Evolutionary conservation across 2,888 invertebrate genomes (phyloP).

Genomic region (Nemotelus pantherinus): DNA sequence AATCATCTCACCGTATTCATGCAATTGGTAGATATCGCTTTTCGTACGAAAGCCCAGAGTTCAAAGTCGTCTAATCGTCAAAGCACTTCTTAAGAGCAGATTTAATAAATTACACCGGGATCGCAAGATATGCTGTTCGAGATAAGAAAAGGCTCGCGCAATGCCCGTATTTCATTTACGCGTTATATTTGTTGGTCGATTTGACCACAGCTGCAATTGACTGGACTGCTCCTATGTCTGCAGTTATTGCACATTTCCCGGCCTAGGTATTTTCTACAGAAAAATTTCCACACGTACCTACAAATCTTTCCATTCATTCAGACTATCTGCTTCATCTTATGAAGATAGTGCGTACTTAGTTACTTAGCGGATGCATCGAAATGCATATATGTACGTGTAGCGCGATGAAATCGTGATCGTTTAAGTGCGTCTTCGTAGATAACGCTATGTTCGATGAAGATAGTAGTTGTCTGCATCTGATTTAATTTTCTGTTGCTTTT

Average conservation of each 20-base stretch:
- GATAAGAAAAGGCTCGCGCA: slow-evolving; percentile 15
- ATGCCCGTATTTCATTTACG: slow-evolving; percentile 34
- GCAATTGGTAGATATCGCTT: too few relatives aligned
- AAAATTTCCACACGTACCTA: slow-evolving; percentile 25
- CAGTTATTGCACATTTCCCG: slow-evolving; percentile 11
- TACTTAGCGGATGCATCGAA: too few relatives aligned
- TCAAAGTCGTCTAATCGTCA: too few relatives aligned
- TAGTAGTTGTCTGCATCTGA: background rate
- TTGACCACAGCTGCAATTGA: background rate
- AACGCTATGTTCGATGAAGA: slow-evolving; percentile 26
- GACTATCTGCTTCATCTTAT: slow-evolving; percentile 11
- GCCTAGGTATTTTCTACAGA: slow-evolving; percentile 6
- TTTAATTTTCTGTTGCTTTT: too few relatives aligned
- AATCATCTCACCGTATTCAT: too few relatives aligned
- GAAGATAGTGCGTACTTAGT: background rate
- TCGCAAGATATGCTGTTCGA: slow-evolving; percentile 14
- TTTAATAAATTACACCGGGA: slow-evolving; percentile 9
- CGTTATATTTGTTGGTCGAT: slow-evolving; percentile 20
- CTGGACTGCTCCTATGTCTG: background rate
- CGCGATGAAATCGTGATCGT: background rate
- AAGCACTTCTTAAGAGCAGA: background rate
- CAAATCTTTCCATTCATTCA: slow-evolving; percentile 24
- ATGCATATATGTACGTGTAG: background rate
- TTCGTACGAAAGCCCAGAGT: too few relatives aligned
- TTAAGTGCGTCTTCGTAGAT: slow-evolving; percentile 26